phyloP scores from a whole-genome alignment of 1,140 invertebrate genomes.

The Macrostomum lignano region DNA sequence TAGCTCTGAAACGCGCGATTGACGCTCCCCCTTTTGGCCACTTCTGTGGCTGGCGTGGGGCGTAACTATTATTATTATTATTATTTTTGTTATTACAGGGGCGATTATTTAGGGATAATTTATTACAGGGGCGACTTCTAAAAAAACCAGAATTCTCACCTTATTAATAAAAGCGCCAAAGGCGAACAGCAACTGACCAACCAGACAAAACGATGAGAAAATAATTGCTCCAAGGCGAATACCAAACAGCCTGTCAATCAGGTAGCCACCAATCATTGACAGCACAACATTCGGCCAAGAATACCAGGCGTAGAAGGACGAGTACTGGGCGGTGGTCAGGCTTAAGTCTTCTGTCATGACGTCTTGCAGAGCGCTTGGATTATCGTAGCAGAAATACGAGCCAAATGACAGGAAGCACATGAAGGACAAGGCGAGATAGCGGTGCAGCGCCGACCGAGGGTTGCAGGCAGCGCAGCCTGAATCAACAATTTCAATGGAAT shows the following conservation, averaged over 20 bases:
- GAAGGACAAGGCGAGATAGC: slow-evolving; percentile 39
- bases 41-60: too few relatives aligned
- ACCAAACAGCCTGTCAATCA: slow-evolving; percentile 73
- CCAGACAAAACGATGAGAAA: slow-evolving; percentile 49
- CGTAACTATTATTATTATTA: too few relatives aligned
- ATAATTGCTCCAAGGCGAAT: slow-evolving; percentile 64
- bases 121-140: too few relatives aligned
- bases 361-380: slow-evolving; percentile 61
- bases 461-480: slow-evolving; percentile 13
- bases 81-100: too few relatives aligned
- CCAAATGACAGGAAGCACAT: slow-evolving; percentile 65
- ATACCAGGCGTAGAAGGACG: slow-evolving; percentile 66
- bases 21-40: too few relatives aligned
- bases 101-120: too few relatives aligned
- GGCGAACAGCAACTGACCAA: slow-evolving; percentile 58
- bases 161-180: slow-evolving; percentile 36
- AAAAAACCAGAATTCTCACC: too few relatives aligned
- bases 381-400: slow-evolving; percentile 85
- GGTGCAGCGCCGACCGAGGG: slow-evolving; percentile 20
- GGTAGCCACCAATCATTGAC: slow-evolving; percentile 75
- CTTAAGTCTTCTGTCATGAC: slow-evolving; percentile 52
- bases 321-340: slow-evolving; percentile 50
- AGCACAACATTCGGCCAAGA: slow-evolving; percentile 88
- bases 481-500: neutral
- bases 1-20: too few relatives aligned